A percentile compares a stretch with the other conserved stretches of the same genome.
These are phyloP conservation scores for Apotomis turbidana DNA, from an alignment of 2,888 invertebrate genomes.

Conservation along the genomic window DNA sequence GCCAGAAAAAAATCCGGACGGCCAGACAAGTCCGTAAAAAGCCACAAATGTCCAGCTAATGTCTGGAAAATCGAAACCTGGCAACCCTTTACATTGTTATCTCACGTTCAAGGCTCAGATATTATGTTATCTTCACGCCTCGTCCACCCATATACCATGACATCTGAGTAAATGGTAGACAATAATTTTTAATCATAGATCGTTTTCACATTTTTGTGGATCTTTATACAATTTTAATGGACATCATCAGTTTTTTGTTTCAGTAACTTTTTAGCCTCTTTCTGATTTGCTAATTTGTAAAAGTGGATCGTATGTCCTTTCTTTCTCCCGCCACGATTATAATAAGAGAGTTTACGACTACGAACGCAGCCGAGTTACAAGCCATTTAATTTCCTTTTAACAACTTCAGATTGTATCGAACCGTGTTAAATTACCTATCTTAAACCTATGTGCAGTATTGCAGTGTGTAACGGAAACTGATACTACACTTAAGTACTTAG, in stretches of 20 bases:
- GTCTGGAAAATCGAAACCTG: too few relatives aligned
- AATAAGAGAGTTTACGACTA: slow-evolving; percentile 7
- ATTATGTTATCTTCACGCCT: not conserved
- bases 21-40: too few relatives aligned
- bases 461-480: slow-evolving; percentile 29
- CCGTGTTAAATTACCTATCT: slow-evolving; percentile 25
- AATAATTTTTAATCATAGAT: slow-evolving; percentile 16
- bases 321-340: not conserved
- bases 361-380: slow-evolving; percentile 13
- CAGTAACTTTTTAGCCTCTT: not conserved
- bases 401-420: slow-evolving; percentile 30
- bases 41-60: too few relatives aligned
- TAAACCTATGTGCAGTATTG: slow-evolving; percentile 33
- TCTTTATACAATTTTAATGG: slow-evolving; percentile 5
- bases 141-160: not conserved
- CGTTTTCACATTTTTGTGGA: slow-evolving; percentile 8
- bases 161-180: not conserved
- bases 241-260: not conserved
- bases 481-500: slow-evolving; percentile 23
- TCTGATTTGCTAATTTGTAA: not conserved
- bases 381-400: slow-evolving; percentile 18
- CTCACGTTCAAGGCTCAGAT: too few relatives aligned
- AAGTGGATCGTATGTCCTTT: slow-evolving; percentile 8
- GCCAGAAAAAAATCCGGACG: too few relatives aligned
- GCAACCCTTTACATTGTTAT: too few relatives aligned